phyloP scores from a whole-genome alignment of 1,140 invertebrate genomes.

The Procambarus virginalis region DNA sequence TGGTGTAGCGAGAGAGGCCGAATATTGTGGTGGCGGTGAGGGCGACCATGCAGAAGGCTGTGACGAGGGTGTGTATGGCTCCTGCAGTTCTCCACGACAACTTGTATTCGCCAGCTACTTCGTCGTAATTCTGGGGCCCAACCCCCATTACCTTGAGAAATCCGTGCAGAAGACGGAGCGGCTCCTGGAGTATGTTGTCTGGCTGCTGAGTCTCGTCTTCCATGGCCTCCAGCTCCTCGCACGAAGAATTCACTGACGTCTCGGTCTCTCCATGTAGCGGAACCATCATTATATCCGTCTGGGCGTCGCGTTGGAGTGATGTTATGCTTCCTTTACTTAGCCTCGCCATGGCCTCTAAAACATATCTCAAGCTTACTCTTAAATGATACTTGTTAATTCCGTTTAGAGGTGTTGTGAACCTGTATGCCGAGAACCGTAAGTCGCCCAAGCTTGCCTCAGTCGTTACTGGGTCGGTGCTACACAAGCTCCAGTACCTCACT shows the following conservation, averaged over 20 bases:
- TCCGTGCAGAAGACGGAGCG: neutral
- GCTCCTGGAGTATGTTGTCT: neutral
- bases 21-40: constrained; percentile 5
- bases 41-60: neutral
- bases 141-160: constrained; percentile 31
- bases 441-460: too few relatives aligned
- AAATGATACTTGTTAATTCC: neutral
- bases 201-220: neutral
- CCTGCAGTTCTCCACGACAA: neutral
- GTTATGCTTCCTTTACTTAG: neutral
- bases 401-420: too few relatives aligned
- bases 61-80: neutral
- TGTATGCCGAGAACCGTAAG: too few relatives aligned
- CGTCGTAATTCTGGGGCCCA: constrained; percentile 7
- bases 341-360: neutral
- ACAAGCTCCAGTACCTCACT: too few relatives aligned
- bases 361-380: neutral
- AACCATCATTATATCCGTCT: neutral
- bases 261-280: neutral
- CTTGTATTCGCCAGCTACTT: neutral
- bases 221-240: neutral
- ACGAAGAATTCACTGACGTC: neutral
- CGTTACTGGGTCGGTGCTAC: too few relatives aligned
- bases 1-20: neutral
- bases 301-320: neutral